Base-by-base conservation (phyloP, 1,140 invertebrate species). In the Bombus ignitus region DNA sequence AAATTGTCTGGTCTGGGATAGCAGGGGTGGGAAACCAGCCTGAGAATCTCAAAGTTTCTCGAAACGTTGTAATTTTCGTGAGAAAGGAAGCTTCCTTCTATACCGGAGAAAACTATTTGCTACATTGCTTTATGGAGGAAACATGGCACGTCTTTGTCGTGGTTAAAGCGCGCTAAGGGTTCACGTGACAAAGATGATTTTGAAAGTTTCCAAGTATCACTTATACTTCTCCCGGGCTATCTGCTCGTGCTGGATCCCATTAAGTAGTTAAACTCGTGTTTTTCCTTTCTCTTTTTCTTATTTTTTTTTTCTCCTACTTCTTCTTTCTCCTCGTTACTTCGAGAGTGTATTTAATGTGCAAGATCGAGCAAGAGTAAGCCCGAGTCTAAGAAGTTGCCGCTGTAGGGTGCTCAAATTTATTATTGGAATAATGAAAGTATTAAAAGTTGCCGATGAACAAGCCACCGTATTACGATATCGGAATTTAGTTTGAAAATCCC, bases 391-490 rank as follows among this genome's bases (percentile, higher is more conserved):
- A 66, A 57, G 44, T 83, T 76, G 13, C 57, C 35, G 13, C 15
- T 57, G 42, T 44, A 39, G 57, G 68, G 57, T 47, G 37, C 28
- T 85, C 53, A 35, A 80, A 80, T 83, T 83, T 76, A 77, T 78
- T 42, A 72, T 35, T 47, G 47, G 53, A 79, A 80, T 78, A 83
- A 84, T 62, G 76, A 70, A 79, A 57, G 42, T 79, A 84, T 84
- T 83, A 79, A 79, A 84, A 84, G 68, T 85, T 84, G 32, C 22
- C 37, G 65, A 70, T 53, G 15, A 73, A 79, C 66, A 57, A 73
- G 28, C 10, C 32, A 62, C 75, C 32, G 81, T 88, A 86, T 82
- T 76, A 70, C 84, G 80, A 89, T 89, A 89, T 89, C 74, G 87
- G 68, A 82, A 88, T 86, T 85, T 72, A 53, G 44, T 78, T 65